A percentile compares a stretch with the other conserved stretches of the same genome.
phyloP scores from a whole-genome alignment of 2,113 vertebrate genomes.

The Chloropsis hardwickii region DNA sequence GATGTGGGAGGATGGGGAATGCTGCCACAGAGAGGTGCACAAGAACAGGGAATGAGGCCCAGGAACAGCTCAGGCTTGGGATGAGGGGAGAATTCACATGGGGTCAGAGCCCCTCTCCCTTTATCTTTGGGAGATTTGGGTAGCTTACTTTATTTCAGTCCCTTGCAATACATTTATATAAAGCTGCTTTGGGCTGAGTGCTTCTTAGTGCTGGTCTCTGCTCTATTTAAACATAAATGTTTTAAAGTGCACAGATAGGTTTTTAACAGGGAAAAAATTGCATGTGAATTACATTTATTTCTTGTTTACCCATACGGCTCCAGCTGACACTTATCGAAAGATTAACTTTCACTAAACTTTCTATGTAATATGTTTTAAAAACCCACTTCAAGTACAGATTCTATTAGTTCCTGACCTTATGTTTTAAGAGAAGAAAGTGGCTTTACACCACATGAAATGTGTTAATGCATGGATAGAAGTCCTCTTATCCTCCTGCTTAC shows the following conservation, averaged over 20 bases:
- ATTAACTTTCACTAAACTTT: conserved; percentile 75
- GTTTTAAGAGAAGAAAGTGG: conserved; percentile 73
- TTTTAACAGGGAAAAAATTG: conserved; percentile 53
- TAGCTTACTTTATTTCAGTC: conserved; percentile 68
- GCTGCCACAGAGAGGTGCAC: not conserved
- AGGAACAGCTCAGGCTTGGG: not conserved
- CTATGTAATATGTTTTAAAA: conserved; percentile 53
- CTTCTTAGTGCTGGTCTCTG: conserved; percentile 65
- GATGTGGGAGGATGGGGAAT: not conserved
- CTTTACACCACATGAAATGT: conserved; percentile 75
- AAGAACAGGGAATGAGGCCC: not conserved
- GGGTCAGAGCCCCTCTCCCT: conserved; percentile 36
- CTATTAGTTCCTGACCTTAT: conserved; percentile 73
- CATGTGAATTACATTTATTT: conserved; percentile 60
- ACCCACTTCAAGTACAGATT: conserved; percentile 63
- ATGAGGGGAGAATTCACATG: not conserved
- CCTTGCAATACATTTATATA: conserved; percentile 56
- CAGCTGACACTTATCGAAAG: conserved; percentile 50
- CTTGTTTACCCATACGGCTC: conserved; percentile 59
- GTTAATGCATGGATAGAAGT: conserved; percentile 80
- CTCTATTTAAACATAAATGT: conserved; percentile 70
- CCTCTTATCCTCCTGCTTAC: conserved; percentile 73
- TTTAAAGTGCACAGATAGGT: conserved; percentile 51
- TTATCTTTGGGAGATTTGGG: conserved; percentile 63
- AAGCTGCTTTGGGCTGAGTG: conserved; percentile 72